These are phyloP conservation scores for Arrhamphus sclerolepis DNA, from an alignment of 2,797 vertebrate genomes.

Conservation along the genomic window DNA sequence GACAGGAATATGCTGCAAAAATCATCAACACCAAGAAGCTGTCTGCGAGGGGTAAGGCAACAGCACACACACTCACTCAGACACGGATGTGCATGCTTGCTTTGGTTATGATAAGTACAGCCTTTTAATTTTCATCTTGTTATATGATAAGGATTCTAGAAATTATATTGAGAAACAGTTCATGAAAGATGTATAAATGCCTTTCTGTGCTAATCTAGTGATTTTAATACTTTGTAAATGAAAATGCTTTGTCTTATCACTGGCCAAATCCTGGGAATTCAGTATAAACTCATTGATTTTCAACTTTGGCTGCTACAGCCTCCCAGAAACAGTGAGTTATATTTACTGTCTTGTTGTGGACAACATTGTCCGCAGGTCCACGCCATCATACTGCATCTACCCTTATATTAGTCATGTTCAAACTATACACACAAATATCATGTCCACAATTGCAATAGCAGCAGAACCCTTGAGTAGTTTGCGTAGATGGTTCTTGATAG, in stretches of 20 bases:
- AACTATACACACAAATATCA: slow-evolving; percentile 19
- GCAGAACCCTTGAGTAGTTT: slow-evolving; percentile 34
- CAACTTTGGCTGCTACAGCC: background rate
- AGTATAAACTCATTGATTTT: slow-evolving; percentile 20
- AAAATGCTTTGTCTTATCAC: background rate
- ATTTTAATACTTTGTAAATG: too few relatives aligned
- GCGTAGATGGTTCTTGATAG: slow-evolving; percentile 38
- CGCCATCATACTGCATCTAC: background rate
- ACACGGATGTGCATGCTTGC: slow-evolving; percentile 1
- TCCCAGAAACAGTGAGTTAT: slow-evolving; percentile 2
- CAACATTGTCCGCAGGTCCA: background rate
- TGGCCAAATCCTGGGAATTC: slow-evolving; percentile 21
- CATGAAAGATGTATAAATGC: too few relatives aligned
- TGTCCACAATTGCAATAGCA: slow-evolving; percentile 17
- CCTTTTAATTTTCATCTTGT: too few relatives aligned
- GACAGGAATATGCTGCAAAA: slow-evolving; percentile 99
- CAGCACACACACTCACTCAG: slow-evolving; percentile 12
- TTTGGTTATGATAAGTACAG: slow-evolving; percentile 2
- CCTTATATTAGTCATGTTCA: background rate
- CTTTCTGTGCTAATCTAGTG: too few relatives aligned
- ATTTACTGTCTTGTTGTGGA: background rate
- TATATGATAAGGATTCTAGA: too few relatives aligned
- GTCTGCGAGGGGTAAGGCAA: slow-evolving; percentile 93
- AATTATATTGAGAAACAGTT: too few relatives aligned
- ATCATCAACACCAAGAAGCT: slow-evolving; percentile 99